These are phyloP conservation scores for Brachypteracias leptosomus DNA, from an alignment of 2,113 vertebrate genomes.

Conservation along the genomic window DNA sequence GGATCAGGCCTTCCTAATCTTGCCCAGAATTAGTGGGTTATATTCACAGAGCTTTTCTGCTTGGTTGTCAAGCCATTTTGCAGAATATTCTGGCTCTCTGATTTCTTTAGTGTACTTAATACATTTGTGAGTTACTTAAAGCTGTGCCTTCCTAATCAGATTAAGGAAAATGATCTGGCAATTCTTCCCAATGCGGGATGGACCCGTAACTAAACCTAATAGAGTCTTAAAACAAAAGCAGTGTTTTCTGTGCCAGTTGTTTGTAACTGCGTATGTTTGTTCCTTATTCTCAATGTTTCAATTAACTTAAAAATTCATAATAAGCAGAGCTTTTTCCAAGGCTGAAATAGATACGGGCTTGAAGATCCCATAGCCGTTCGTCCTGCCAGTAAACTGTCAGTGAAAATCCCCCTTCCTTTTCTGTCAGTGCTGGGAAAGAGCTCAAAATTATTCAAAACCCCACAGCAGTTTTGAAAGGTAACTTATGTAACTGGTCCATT, in stretches of 20 bases:
- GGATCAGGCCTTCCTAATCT: not conserved
- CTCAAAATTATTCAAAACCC: not conserved
- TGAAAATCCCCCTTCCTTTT: not conserved
- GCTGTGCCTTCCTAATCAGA: constrained; percentile 6
- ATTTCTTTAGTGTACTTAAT: constrained; percentile 23
- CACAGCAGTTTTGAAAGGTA: not conserved
- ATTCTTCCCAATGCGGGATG: not conserved
- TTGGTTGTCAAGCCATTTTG: constrained; percentile 23
- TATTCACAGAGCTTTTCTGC: not conserved
- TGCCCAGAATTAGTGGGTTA: not conserved
- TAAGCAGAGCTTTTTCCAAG: not conserved
- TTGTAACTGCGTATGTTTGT: not conserved
- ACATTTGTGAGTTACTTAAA: constrained; percentile 46
- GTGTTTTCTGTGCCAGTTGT: not conserved
- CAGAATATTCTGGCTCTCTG: constrained; percentile 27
- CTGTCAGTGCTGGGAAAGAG: not conserved
- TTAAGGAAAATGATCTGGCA: constrained; percentile 57
- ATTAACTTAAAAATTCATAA: not conserved
- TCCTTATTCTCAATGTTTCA: not conserved
- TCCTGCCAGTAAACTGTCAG: not conserved
- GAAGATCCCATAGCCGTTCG: not conserved
- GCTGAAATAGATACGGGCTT: not conserved
- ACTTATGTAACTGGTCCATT: not conserved
- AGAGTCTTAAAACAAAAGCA: constrained; percentile 49
- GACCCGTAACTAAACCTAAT: constrained; percentile 4